Evolutionary conservation across 2,797 vertebrate species (phyloP).

Genomic region (Phataginus tetradactyla): DNA sequence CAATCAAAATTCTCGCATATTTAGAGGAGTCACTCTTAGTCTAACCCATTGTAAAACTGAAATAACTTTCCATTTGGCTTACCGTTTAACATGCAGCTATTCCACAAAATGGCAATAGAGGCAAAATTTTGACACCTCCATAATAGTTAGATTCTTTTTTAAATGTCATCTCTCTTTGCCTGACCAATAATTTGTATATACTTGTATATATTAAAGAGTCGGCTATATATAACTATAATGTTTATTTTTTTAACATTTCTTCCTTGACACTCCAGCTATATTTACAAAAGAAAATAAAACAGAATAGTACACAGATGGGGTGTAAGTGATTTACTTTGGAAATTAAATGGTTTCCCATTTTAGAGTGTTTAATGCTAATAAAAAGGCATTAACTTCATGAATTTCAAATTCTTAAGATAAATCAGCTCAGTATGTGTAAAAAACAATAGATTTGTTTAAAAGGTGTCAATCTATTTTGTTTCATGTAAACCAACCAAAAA

Average conservation of each 20-base stretch:
- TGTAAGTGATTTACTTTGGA: neutral
- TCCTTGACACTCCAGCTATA: neutral
- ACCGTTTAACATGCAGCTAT: neutral
- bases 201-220: neutral
- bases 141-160: neutral
- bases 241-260: neutral
- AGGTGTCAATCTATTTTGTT: neutral
- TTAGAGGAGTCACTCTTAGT: neutral
- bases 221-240: neutral
- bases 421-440: neutral
- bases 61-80: neutral
- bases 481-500: neutral
- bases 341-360: conserved; percentile 19
- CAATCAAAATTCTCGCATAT: conserved; percentile 7
- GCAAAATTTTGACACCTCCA: neutral
- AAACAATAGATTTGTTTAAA: neutral
- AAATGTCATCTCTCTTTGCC: neutral
- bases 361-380: neutral
- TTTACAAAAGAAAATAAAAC: neutral
- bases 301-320: neutral
- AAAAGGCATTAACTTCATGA: neutral
- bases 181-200: neutral
- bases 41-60: neutral
- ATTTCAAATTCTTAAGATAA: conserved; percentile 3
- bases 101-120: neutral